Base-by-base conservation (phyloP, 1,140 invertebrate species). In the Coelopa frigida region DNA sequence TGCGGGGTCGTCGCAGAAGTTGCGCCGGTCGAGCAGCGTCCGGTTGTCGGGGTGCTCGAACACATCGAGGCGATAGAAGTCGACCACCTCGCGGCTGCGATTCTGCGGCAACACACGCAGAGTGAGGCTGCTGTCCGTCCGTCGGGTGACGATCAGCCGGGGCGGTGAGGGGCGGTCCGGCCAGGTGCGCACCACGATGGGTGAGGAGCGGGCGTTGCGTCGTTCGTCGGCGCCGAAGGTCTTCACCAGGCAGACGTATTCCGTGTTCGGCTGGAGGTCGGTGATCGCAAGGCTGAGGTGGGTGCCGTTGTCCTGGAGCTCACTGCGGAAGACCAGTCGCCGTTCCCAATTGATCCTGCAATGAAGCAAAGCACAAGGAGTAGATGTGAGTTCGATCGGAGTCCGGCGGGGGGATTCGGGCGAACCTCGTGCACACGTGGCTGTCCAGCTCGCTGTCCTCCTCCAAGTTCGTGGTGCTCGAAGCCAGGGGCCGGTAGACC, bases 301-400 rank as follows among this genome's bases (percentile, higher is more conserved):
- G 1, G 62, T 63, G 7, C 44, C 53, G 37, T 66, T 66, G 0
- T 49, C 38, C 0, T 21, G 11, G 5, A 66, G 51, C n/a, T 66
- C 52, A n/a, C 59, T 54, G 2, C 27, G 27, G 27, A 66, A 63
- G 4, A 61, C 43, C 20, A 62, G 22, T 17, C 42, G 39, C 4
- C 62, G 54, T 20, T 55, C 37, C 62, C 62, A 66, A 46, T 61
- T 56, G 7, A 62, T 56, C 5, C 62, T 52, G 4, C 42, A 14
- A 29, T n/a, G n/a, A n/a, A n/a, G n/a, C n/a, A n/a, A n/a, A n/a
- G 5, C 52, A n/a, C n/a, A n/a, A n/a, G n/a, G n/a, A n/a, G n/a
- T n/a, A n/a, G n/a, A n/a, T n/a, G n/a, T n/a, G n/a, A n/a, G n/a
- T n/a, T n/a, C n/a, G n/a, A n/a, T n/a, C n/a, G n/a, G n/a, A n/a